These are phyloP conservation scores for Hypomesus transpacificus DNA, from an alignment of 2,113 vertebrate genomes.

Conservation along the genomic window DNA sequence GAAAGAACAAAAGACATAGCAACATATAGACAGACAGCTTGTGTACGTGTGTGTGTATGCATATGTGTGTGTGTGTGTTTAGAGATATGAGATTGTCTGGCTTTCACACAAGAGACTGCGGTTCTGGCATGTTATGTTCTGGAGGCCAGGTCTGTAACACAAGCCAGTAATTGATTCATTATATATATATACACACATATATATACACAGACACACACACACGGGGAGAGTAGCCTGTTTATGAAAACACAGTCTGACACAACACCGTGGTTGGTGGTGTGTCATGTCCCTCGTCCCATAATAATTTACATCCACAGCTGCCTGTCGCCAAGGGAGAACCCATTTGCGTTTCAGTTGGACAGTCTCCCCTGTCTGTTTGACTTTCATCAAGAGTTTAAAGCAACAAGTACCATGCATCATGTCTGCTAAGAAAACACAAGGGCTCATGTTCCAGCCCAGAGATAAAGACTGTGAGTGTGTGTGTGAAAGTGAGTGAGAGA, in stretches of 20 bases:
- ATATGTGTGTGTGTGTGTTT: not conserved
- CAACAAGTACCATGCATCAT: no score
- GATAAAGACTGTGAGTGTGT: not conserved
- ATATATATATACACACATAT: not conserved
- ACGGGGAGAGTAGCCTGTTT: not conserved
- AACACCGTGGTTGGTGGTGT: no score
- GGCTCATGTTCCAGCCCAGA: not conserved
- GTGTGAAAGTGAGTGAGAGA: not conserved
- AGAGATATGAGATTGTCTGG: conserved; percentile 27
- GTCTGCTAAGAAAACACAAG: no score
- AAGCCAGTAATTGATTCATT: conserved; percentile 14
- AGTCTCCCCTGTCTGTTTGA: no score
- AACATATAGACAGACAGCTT: not conserved
- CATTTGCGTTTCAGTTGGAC: no score
- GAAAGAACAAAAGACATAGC: not conserved
- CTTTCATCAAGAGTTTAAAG: no score
- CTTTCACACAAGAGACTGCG: conserved; percentile 53
- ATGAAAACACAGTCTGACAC: not conserved
- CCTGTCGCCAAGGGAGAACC: no score
- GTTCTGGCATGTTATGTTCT: conserved; percentile 8
- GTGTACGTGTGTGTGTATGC: not conserved
- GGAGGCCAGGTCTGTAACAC: conserved; percentile 15
- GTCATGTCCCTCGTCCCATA: no score
- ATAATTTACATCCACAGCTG: no score
- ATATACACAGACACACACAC: not conserved